Conservation (phyloP, 2,113 vertebrate species). For the Gambusia affinis region DNA sequence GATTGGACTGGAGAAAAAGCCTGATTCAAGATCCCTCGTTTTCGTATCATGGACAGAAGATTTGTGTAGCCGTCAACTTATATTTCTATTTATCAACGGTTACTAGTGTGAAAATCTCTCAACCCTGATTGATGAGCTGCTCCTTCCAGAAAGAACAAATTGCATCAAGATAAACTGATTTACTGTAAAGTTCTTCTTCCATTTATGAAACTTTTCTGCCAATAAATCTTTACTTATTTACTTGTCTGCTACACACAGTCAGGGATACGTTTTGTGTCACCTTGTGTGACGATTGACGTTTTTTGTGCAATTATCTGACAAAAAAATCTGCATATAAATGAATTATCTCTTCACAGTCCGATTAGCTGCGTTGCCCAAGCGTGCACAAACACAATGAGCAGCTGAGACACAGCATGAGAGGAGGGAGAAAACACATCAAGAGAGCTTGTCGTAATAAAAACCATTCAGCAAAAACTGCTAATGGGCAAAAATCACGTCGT, state of each 20-base stretch:
- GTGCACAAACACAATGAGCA: constrained; percentile 36
- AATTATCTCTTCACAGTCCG: constrained; percentile 13
- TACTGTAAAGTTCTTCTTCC: background rate
- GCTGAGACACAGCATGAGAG: constrained; percentile 36
- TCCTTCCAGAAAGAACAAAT: background rate
- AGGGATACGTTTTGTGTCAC: constrained; percentile 19
- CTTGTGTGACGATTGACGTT: constrained; percentile 8
- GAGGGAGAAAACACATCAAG: constrained; percentile 15
- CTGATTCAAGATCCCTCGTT: background rate
- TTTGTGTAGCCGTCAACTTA: background rate
- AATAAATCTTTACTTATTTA: constrained; percentile 6
- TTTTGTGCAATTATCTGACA: constrained; percentile 16
- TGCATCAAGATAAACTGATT: background rate
- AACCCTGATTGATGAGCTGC: constrained; percentile 4
- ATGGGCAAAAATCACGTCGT: constrained; percentile 16
- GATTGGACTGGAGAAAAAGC: background rate
- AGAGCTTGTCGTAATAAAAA: constrained; percentile 31
- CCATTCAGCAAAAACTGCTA: constrained; percentile 30
- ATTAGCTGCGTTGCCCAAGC: constrained; percentile 26
- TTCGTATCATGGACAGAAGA: background rate
- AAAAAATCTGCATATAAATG: constrained; percentile 39
- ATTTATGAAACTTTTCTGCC: background rate
- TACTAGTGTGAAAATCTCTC: background rate
- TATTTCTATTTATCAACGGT: constrained; percentile 1
- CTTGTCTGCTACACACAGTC: background rate